Base-by-base conservation (phyloP, 2,888 invertebrate genomes). In the Hemaris fuciformis region DNA sequence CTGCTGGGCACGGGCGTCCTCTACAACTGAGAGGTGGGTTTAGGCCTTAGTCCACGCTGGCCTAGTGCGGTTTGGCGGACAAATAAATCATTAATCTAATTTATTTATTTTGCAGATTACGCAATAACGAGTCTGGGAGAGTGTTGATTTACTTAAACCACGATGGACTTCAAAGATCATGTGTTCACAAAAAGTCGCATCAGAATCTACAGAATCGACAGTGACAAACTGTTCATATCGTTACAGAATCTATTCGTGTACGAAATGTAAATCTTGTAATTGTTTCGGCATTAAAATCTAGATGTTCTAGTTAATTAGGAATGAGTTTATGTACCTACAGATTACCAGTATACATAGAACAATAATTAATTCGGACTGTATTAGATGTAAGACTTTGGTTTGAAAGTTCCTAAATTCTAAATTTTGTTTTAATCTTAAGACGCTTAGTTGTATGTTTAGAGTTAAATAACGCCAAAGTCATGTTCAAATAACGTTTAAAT, bases 81-180 rank as follows among this genome's bases (percentile, higher is more conserved):
- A n/a, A n/a, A n/a, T n/a, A n/a, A n/a, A 6, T 43, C 20, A 43
- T 8, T 20, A 20, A 43, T 1, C 43, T 2, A 3, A 10, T 20
- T 43, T 1, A 42, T 42, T 62, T 62, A 61, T 64, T 76, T 93
- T 87, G 57, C 89, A 94, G 94, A 92, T 88, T 94, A 93, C 76
- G 94, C 93, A 60, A 93, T 93, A 69, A 93, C 94, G 15, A 93
- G 93, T 73, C 80, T 92, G 60, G 94, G 94, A 25, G 94, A 93
- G 77, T 94, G 94, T 83, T 94, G 88, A 91, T 80, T 38, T 13
- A 45, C 8, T 34, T 15, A 18, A 53, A 59, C 22, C 56, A 45
- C 34, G 23, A 45, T 57, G 57, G 25, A 18, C 41, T 60, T 60
- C n/a, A 25, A 25, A 60, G 48, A 53, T 18, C 13, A 45, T 59